These are phyloP conservation scores for Dryas iulia DNA, from an alignment of 1,140 invertebrate genomes.

Conservation along the genomic window DNA sequence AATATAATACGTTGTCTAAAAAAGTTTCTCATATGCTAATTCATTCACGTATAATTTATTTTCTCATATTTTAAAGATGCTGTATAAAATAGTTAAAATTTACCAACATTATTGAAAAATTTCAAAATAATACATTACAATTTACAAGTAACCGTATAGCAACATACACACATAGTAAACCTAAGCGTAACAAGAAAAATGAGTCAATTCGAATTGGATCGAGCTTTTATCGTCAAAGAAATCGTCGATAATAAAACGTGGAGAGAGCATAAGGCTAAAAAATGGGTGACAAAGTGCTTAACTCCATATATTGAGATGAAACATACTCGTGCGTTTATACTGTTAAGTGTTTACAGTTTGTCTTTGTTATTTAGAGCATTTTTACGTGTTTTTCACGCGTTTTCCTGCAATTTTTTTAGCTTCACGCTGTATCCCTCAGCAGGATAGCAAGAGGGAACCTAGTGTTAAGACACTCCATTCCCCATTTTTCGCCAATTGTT, in stretches of 20 bases:
- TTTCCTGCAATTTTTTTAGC: too few relatives aligned
- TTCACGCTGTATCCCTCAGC: too few relatives aligned
- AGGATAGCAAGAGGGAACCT: too few relatives aligned
- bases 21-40: too few relatives aligned
- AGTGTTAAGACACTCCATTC: too few relatives aligned
- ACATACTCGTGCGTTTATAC: background rate
- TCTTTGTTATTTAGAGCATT: background rate
- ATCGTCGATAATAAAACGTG: conserved; percentile 8
- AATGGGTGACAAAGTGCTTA: conserved; percentile 13
- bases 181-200: background rate
- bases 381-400: too few relatives aligned
- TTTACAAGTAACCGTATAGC: background rate
- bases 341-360: background rate
- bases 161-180: background rate
- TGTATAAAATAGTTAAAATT: too few relatives aligned
- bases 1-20: too few relatives aligned
- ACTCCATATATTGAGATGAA: conserved; percentile 1
- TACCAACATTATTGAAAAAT: too few relatives aligned
- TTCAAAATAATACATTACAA: background rate
- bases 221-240: conserved; percentile 11
- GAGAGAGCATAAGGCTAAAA: conserved; percentile 9
- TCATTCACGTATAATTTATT: too few relatives aligned
- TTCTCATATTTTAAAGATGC: too few relatives aligned
- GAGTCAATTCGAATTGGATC: conserved; percentile 6
- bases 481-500: too few relatives aligned